A percentile compares a stretch with the other conserved stretches of the same genome.
These are phyloP conservation scores for Rattus rattus DNA, from an alignment of 2,113 vertebrate genomes.

Conservation along the genomic window DNA sequence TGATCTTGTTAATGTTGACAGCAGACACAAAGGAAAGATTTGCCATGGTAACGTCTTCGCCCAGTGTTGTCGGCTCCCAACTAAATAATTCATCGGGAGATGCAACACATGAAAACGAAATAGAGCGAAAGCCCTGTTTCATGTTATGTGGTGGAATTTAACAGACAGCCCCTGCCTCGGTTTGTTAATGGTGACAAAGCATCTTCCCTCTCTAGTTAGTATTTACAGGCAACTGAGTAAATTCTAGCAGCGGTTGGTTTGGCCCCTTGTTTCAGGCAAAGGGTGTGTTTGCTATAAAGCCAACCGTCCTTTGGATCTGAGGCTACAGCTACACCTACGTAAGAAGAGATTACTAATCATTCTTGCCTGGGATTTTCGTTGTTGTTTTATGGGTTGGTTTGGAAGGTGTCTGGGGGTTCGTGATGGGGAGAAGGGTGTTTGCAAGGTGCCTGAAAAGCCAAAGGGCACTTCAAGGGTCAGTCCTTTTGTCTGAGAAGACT, in stretches of 20 bases:
- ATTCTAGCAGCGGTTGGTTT: not conserved
- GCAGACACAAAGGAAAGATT: not conserved
- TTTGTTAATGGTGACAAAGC: not conserved
- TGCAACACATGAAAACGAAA: not conserved
- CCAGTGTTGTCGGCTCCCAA: not conserved
- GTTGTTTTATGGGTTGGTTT: not conserved
- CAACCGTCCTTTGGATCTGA: not conserved
- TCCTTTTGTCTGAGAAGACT: not conserved
- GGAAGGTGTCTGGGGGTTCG: not conserved
- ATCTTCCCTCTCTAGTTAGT: not conserved
- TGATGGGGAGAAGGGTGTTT: not conserved
- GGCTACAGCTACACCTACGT: no score
- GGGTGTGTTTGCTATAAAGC: not conserved
- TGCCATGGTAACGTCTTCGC: not conserved
- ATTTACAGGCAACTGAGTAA: not conserved
- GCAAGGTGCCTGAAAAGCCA: not conserved
- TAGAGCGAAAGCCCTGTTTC: not conserved
- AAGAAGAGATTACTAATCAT: not conserved
- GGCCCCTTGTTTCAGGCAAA: not conserved
- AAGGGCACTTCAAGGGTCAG: not conserved
- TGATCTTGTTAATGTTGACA: not conserved
- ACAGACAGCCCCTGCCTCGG: not conserved
- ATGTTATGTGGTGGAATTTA: not conserved
- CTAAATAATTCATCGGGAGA: slow-evolving; percentile 23
- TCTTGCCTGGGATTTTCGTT: not conserved